phyloP scores from a whole-genome alignment of 2,797 vertebrate genomes.

The Pseudomugil gertrudae region DNA sequence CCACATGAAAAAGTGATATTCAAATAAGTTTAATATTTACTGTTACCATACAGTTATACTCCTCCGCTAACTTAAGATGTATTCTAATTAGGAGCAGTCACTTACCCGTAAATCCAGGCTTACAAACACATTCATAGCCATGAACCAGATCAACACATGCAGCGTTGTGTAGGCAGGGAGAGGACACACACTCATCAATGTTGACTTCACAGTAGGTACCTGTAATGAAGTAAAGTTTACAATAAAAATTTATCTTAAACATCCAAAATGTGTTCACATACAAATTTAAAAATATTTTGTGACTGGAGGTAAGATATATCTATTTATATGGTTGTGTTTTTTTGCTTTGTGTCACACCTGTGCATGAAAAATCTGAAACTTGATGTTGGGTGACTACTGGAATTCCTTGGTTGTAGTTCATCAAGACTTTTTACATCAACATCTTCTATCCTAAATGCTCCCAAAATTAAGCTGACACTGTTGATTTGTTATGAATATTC shows the following conservation, averaged over 20 bases:
- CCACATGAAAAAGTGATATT: neutral
- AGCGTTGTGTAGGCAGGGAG: slow-evolving; percentile 79
- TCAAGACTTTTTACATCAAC: neutral
- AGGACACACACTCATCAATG: slow-evolving; percentile 81
- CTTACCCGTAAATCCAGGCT: slow-evolving; percentile 82
- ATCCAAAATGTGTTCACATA: neutral
- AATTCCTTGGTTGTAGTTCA: neutral
- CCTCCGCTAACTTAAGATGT: neutral
- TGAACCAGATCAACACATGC: slow-evolving; percentile 78
- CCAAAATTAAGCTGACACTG: neutral
- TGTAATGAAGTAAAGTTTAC: slow-evolving; percentile 45
- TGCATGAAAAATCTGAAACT: slow-evolving; percentile 4
- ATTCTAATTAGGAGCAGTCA: neutral
- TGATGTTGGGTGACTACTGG: neutral
- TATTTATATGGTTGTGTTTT: too few relatives aligned
- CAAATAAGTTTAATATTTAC: neutral
- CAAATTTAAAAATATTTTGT: slow-evolving; percentile 1
- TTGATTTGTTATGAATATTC: neutral
- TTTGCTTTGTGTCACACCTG: slow-evolving; percentile 2
- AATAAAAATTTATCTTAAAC: neutral
- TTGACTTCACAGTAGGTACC: slow-evolving; percentile 83
- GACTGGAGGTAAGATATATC: too few relatives aligned
- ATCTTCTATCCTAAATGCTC: neutral
- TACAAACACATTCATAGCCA: slow-evolving; percentile 78
- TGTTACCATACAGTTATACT: neutral